These are phyloP conservation scores for Dione juno DNA, from an alignment of 2,888 invertebrate species.

Conservation along the genomic window DNA sequence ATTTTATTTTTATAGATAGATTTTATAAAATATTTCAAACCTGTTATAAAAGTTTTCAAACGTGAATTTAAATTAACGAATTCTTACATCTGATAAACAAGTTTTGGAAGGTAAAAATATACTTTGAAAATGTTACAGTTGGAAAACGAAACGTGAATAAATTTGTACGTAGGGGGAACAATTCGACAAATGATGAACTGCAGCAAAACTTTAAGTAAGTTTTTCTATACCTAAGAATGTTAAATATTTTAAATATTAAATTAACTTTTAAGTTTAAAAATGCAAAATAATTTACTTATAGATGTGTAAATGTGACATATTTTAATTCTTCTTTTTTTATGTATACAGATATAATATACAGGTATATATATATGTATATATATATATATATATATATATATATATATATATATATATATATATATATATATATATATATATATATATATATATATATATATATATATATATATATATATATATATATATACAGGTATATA, in stretches of 20 bases:
- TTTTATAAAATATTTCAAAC: slow-evolving; percentile 22
- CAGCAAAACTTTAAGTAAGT: slow-evolving; percentile 39
- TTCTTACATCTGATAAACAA: slow-evolving; percentile 41
- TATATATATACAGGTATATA: too few species aligned
- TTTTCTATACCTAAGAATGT: slow-evolving; percentile 37
- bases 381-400: too few species aligned
- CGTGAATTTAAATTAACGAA: slow-evolving; percentile 41
- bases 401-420: too few species aligned
- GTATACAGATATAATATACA: too few species aligned
- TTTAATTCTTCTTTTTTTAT: too few species aligned
- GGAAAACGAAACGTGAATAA: slow-evolving; percentile 41
- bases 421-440: too few species aligned
- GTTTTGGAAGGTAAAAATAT: slow-evolving; percentile 40
- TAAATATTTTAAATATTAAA: slow-evolving; percentile 36
- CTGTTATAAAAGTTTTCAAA: slow-evolving; percentile 27
- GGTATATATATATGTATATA: too few species aligned
- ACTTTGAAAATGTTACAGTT: slow-evolving; percentile 38
- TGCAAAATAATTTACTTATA: neutral
- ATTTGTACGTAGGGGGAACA: slow-evolving; percentile 40
- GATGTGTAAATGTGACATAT: neutral
- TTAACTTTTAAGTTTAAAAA: slow-evolving; percentile 13
- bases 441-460: too few species aligned
- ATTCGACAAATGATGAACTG: slow-evolving; percentile 41
- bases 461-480: too few species aligned
- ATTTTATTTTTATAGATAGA: slow-evolving; percentile 13